Evolutionary conservation across 1,140 invertebrate genomes (phyloP).

Genomic region (Cotesia typhae): DNA sequence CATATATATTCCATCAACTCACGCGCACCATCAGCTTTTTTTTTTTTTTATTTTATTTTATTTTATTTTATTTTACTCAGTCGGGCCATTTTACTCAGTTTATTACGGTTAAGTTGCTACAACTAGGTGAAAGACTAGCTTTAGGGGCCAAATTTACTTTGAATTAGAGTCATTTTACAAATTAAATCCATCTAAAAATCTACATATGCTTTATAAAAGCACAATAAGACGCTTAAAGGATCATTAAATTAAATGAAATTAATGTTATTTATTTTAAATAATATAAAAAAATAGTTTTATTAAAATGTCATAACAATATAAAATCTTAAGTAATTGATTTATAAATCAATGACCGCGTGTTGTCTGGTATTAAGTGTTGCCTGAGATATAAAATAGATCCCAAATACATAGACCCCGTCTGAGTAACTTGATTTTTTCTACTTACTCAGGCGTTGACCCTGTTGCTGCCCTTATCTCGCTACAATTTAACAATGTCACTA

Average conservation of each 20-base stretch:
- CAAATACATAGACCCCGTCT: constrained; percentile 28
- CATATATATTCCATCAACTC: background rate
- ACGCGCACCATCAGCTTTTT: background rate
- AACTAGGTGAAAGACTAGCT: too few relatives aligned
- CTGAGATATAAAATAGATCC: background rate
- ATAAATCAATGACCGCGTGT: constrained; percentile 38
- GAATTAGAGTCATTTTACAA: too few relatives aligned
- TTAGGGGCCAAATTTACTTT: too few relatives aligned
- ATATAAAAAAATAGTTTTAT: background rate
- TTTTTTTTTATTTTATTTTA: constrained; percentile 13
- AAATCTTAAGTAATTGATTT: constrained; percentile 44
- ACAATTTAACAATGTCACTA: background rate
- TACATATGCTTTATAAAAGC: too few relatives aligned
- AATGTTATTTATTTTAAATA: background rate
- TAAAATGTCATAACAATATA: background rate
- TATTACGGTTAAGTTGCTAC: too few relatives aligned
- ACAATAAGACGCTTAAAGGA: too few relatives aligned
- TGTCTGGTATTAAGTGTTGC: background rate
- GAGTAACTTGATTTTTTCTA: background rate
- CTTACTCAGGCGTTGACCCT: constrained; percentile 3
- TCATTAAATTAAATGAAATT: too few relatives aligned
- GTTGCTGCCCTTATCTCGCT: constrained; percentile 1
- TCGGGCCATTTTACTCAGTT: background rate
- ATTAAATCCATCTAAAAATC: too few relatives aligned
- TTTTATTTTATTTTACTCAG: background rate